These are phyloP conservation scores for Menidia beryllina DNA, from an alignment of 2,113 vertebrate genomes.

Conservation along the genomic window DNA sequence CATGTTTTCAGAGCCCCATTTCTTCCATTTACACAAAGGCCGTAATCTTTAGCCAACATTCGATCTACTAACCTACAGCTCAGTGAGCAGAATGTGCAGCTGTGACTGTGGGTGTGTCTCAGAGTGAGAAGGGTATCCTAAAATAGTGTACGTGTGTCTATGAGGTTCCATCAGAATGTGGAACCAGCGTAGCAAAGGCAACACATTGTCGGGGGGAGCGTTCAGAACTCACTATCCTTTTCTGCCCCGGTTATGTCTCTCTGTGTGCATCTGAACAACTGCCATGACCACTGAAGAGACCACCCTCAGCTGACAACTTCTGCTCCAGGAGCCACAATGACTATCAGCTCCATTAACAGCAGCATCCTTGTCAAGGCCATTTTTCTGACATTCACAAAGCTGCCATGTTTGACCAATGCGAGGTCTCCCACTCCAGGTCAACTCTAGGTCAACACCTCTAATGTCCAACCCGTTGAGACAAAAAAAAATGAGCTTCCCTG, in stretches of 20 bases:
- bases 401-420: conserved; percentile 30
- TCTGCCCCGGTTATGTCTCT: conserved; percentile 23
- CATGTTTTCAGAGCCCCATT: conserved; percentile 7
- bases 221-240: conserved; percentile 50
- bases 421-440: conserved; percentile 41
- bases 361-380: conserved; percentile 24
- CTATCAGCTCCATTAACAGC: conserved; percentile 28
- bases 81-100: conserved; percentile 31
- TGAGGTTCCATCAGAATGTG: conserved; percentile 11
- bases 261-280: conserved; percentile 26
- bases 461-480: conserved; percentile 30
- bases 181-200: conserved; percentile 12
- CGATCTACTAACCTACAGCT: conserved; percentile 45
- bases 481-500: conserved; percentile 39
- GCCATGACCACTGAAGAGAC: conserved; percentile 54
- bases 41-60: conserved; percentile 22
- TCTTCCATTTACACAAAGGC: conserved; percentile 9
- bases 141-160: conserved; percentile 19
- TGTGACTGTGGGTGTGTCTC: conserved; percentile 41
- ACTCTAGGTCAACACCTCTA: conserved; percentile 55
- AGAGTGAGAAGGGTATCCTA: conserved; percentile 1
- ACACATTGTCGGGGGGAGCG: conserved; percentile 48
- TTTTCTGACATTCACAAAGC: conserved; percentile 40
- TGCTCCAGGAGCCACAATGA: conserved; percentile 12
- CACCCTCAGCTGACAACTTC: conserved; percentile 64